Evolutionary conservation across 2,888 invertebrate genomes (phyloP), one percentile per base, ranked within the genome.

Genomic region (Scaptomyza flava): DNA sequence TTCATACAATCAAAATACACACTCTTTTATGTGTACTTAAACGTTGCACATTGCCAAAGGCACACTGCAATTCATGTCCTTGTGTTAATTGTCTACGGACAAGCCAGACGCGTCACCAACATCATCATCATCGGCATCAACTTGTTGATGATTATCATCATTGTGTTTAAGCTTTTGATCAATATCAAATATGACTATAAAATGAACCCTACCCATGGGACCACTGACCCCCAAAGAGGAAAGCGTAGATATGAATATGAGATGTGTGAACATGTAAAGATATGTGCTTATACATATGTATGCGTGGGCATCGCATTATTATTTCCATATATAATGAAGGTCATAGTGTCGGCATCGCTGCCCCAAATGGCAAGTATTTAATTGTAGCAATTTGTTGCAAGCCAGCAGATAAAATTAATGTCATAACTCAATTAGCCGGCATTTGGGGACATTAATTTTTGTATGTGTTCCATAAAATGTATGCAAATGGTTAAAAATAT

Each of bases 341-440:
- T 87, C 85, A 81, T 51, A 61, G 66, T 73, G 79, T 79, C 70
- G 58, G 48, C 79, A 42, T 42, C n/a, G 62, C 62, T 70, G 72
- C 23, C 61, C 36, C 36, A 63, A 68, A 60, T 65, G 73, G 53
- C 58, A 72, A 45, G 36, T 62, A 67, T 73, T 84, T 87, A 84
- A 84, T 84, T 87, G 80, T 68, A 68, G 71, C 71, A 84, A 76
- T 84, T 87, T 84, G 68, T 81, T 70, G 51, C 58, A 72, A 69
- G 63, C 51, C 53, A 50, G 46, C 68, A 72, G 80, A 84, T 84
- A 77, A 83, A 80, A 87, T 84, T 84, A 83, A 86, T 87, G 78
- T 46, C 78, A 78, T 85, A 83, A 85, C 83, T 85, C 76, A 87
- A 85, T 85, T 85, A 87, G 70, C 66, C 72, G 60, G 43, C 83